Evolutionary conservation across 2,888 invertebrate species (phyloP), one percentile per base, ranked within the genome.

Genomic region (Erebia palarica): DNA sequence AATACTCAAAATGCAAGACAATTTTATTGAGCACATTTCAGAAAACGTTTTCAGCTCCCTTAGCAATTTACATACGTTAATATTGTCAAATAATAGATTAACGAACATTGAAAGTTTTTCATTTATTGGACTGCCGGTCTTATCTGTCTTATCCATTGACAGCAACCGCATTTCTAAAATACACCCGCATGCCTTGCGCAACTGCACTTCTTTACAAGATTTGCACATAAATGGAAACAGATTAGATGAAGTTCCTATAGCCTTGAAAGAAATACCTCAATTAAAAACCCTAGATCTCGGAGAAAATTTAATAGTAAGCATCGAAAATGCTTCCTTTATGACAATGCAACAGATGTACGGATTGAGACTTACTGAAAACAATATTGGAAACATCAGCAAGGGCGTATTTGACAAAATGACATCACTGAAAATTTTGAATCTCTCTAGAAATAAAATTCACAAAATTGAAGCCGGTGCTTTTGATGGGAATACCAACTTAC

Each of bases 161-260:
- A 96, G 96, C 85, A 97, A 97, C 88, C 94, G 95, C 79, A 95
- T 97, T 81, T 94, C 95, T 75, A 95, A 94, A 86, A 95, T 97
- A 81, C 96, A 96, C 82, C 94, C 95, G 67, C 95, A 96, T 83
- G 95, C 97, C 71, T 94, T 97, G 79, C 95, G 94, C 80, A 97
- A 97, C 89, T 96, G 96, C 82, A 95, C 97, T 74, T 95, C 96
- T 77, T 91, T 97, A 75, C 96, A 96, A 91, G 97, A 97, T 87
- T 91, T 97, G 78, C 97, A 97, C 89, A 94, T 97, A 77, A 97
- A 97, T 88, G 96, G 96, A 75, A 97, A 97, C 86, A 95, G 96
- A 84, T 93, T 97, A 73, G 94, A 95, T 78, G 94, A 95, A 83
- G 96, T 97, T 73, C 97, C 97, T 69, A 94, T 95, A 76, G 96